phyloP scores from a whole-genome alignment of 37 sponge, comb jelly and placozoan species.

The Mnemiopsis leidyi region DNA sequence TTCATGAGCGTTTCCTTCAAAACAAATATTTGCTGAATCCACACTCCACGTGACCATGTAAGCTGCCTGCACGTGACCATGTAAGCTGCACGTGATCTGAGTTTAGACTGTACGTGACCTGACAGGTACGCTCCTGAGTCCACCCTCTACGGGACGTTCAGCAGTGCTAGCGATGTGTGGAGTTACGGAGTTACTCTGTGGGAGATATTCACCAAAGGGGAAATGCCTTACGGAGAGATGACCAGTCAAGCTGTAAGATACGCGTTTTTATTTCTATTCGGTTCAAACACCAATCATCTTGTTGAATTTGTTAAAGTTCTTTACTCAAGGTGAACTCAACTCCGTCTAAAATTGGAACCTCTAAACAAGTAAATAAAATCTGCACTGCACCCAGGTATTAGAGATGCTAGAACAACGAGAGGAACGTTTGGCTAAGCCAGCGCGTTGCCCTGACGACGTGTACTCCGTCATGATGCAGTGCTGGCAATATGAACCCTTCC shows the following conservation, averaged over 20 bases:
- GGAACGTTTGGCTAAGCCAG: background rate
- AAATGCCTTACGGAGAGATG: conserved; percentile 91
- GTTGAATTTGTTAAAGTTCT: no score
- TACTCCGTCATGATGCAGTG: conserved; percentile 75
- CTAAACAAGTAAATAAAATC: background rate
- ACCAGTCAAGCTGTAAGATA: conserved; percentile 81
- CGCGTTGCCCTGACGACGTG: conserved; percentile 11
- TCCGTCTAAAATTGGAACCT: background rate
- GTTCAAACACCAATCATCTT: no score
- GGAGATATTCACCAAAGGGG: conserved; percentile 98
- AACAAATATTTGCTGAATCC: no score
- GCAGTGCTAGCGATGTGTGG: conserved; percentile 94
- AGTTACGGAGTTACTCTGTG: conserved; percentile 96
- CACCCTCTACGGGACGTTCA: conserved; percentile 88
- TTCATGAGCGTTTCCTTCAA: no score
- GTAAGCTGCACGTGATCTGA: no score
- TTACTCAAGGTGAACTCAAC: no score
- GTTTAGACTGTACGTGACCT: no score
- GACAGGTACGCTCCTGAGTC: conserved; percentile 99
- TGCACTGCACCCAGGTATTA: background rate
- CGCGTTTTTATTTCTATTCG: background rate
- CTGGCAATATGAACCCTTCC: conserved; percentile 81
- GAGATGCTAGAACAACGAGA: background rate
- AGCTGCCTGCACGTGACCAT: no score
- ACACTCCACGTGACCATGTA: no score